A percentile compares a stretch with the other conserved stretches of the same genome.
phyloP scores from a whole-genome alignment of 2,888 invertebrate species.

The Endotricha flammealis region DNA sequence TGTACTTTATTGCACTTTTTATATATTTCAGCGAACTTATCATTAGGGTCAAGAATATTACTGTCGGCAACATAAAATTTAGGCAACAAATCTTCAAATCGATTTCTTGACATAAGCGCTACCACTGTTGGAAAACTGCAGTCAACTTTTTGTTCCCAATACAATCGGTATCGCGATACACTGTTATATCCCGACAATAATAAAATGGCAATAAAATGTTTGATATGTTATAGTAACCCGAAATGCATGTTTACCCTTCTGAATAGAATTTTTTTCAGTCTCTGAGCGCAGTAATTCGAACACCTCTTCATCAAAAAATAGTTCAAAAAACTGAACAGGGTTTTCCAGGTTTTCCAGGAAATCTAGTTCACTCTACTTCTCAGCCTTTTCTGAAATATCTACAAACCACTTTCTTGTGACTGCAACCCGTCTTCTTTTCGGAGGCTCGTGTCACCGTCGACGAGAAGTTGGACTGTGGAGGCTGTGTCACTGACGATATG shows the following conservation, averaged over 20 bases:
- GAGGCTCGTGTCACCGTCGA: no score
- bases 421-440: no score
- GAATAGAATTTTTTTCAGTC: slow-evolving; percentile 17
- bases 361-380: no score
- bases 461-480: slow-evolving; percentile 6
- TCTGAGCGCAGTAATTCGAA: slow-evolving; percentile 11
- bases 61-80: slow-evolving; percentile 6
- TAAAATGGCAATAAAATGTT: slow-evolving; percentile 11
- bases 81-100: slow-evolving; percentile 23
- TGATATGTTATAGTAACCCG: slow-evolving; percentile 10
- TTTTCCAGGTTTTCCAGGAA: slow-evolving; percentile 3
- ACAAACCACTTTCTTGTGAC: no score
- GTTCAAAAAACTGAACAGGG: slow-evolving; percentile 16
- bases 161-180: slow-evolving; percentile 23
- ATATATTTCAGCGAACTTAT: slow-evolving; percentile 1
- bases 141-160: slow-evolving; percentile 28
- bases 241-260: slow-evolving; percentile 15
- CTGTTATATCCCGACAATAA: slow-evolving; percentile 18
- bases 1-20: no score
- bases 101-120: slow-evolving; percentile 27
- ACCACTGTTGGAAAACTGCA: slow-evolving; percentile 25
- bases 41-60: slow-evolving; percentile 1
- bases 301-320: slow-evolving; percentile 10
- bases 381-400: no score
- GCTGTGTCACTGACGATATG: slow-evolving; percentile 10